Evolutionary conservation across 2,888 invertebrate species (phyloP), one percentile per base, ranked within the genome.

Genomic region (Megalurothrips usitatus): DNA sequence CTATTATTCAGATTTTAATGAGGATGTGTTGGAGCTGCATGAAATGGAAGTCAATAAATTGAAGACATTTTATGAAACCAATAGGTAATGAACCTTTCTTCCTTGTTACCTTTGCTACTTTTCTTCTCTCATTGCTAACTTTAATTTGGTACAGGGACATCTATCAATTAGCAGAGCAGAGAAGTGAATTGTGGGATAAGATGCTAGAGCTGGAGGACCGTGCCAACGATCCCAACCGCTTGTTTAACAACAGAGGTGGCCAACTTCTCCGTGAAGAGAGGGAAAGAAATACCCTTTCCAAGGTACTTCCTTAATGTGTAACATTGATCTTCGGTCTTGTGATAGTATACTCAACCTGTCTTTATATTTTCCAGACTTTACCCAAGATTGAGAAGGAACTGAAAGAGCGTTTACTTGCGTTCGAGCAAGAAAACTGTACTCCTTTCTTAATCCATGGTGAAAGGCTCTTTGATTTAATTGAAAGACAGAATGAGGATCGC

Each of bases 231-330:
- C 94, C 95, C 0, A 92, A 93, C 83, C 90, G 97, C 79, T 84
- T 86, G 2, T 95, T 93, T 86, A 93, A 95, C 84, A 96, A 97
- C 87, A 90, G 97, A 63, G 96, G 97, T 0, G 96, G 97, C 0
- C 93, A 94, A 83, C 88, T 97, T 10, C 87, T 97, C 1, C 91
- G 91, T 80, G 97, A 97, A 86, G 97, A 97, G 86, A 95, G 93
- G 84, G 94, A 95, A 85, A 88, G 96, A n/a, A 96, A 95, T 86
- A 89, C 90, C 12, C 90, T 96, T 14, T 90, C 91, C 58, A 93
- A 89, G 84, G 88, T 86, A 81, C 23, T 23, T 78, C 17, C 17
- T 19, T 26, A 10, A 17, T 58, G 0, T 17, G 58, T 58, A 17
- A 58, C 17, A 11, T 75, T n/a, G 11, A 23, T 23, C 23, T 23